Evolutionary conservation across 2,888 invertebrate genomes (phyloP).

Genomic region (Acrocera orbiculus): DNA sequence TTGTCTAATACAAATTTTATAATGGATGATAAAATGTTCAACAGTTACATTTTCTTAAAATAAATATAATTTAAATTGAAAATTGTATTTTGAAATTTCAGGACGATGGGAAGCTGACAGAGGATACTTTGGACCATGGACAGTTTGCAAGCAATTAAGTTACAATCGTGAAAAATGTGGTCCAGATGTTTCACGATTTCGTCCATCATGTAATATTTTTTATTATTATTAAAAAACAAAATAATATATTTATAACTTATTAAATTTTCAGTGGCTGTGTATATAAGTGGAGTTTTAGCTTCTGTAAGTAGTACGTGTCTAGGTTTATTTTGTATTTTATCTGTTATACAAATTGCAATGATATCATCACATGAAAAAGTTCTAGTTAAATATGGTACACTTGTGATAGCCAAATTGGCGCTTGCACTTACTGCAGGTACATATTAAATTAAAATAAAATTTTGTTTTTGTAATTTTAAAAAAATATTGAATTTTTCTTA

Average conservation of each 20-base stretch:
- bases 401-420: slow-evolving; percentile 62
- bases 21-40: too few species aligned
- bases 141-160: slow-evolving; percentile 61
- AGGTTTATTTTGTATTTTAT: slow-evolving; percentile 59
- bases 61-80: too few species aligned
- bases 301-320: slow-evolving; percentile 54
- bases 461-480: slow-evolving; percentile 2
- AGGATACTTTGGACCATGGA: slow-evolving; percentile 81
- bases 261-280: slow-evolving; percentile 53
- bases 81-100: too few species aligned
- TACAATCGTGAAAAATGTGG: slow-evolving; percentile 75
- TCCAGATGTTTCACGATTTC: slow-evolving; percentile 56
- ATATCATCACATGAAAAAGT: slow-evolving; percentile 68
- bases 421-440: slow-evolving; percentile 61
- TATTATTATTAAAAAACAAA: neutral
- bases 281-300: slow-evolving; percentile 64
- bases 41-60: too few species aligned
- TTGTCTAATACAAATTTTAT: too few species aligned
- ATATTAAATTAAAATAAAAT: slow-evolving; percentile 20
- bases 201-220: slow-evolving; percentile 46
- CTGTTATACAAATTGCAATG: slow-evolving; percentile 73
- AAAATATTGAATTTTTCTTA: slow-evolving; percentile 19
- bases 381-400: slow-evolving; percentile 55
- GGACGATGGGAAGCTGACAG: slow-evolving; percentile 50
- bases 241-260: slow-evolving; percentile 8